Conservation (phyloP, 2,888 invertebrate species). For the Dynastes tityus region DNA sequence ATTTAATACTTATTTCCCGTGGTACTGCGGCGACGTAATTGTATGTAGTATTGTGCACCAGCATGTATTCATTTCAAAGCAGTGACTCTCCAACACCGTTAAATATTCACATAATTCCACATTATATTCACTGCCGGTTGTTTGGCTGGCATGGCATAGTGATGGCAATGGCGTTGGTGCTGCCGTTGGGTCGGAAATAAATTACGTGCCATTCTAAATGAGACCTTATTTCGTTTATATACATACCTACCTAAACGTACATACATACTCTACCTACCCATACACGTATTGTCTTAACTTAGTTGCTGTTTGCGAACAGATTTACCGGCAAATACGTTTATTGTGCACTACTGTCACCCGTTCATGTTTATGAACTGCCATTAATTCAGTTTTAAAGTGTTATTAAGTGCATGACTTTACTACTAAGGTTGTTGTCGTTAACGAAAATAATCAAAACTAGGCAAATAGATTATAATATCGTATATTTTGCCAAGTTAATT, state of each 20-base stretch:
- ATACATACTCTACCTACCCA: constrained; percentile 2
- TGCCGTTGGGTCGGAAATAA: constrained; percentile 36
- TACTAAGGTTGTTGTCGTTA: constrained; percentile 12
- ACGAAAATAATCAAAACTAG: neutral
- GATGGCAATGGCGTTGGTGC: constrained; percentile 5
- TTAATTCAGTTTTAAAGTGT: constrained; percentile 38
- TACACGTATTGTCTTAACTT: constrained; percentile 22
- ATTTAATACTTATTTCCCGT: constrained; percentile 48
- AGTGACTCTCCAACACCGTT: constrained; percentile 29
- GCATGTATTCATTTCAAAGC: constrained; percentile 35
- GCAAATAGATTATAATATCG: too few species aligned
- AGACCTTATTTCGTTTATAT: constrained; percentile 36
- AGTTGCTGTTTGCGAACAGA: constrained; percentile 33
- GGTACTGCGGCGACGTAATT: constrained; percentile 29
- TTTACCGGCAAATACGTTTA: constrained; percentile 41
- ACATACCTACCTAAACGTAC: constrained; percentile 3
- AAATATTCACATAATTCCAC: constrained; percentile 43
- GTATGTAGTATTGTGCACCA: constrained; percentile 33
- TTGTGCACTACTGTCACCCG: neutral
- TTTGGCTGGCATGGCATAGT: neutral
- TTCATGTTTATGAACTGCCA: constrained; percentile 28
- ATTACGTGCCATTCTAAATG: constrained; percentile 40
- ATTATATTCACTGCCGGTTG: constrained; percentile 25
- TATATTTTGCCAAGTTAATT: too few species aligned
- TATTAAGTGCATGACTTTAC: constrained; percentile 35